Evolutionary conservation across 1,140 invertebrate species (phyloP), one percentile per base, ranked within the genome.

Genomic region (Meloidogyne chitwoodi): DNA sequence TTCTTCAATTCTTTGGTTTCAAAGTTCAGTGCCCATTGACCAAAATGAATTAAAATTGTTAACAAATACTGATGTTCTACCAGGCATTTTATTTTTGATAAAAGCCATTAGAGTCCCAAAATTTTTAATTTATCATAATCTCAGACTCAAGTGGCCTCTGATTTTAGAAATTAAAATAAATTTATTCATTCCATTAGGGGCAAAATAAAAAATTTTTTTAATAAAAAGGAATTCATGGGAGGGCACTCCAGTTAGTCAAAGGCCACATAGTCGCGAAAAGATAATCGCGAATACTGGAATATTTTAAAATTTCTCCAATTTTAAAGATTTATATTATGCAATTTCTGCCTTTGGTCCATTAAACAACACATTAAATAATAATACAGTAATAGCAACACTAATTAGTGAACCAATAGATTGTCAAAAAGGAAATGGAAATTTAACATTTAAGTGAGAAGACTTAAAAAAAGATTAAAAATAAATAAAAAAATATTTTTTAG

Each of bases 1-100:
- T 12, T 73, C 71, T 29, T 22, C 71, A 8, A n/a, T 73, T 29
- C 71, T 73, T 34, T 73, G 71, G 71, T 73, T 63, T 34, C 71
- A 48, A 34, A 73, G 71, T 73, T 73, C 71, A 38, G 22, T 73
- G 26, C 48, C 71, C 14, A 38, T 73, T 3, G 71, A 73, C 24
- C 19, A 1, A 11, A 48, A 56, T 61, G 38, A 73, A 22, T 29
- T 73, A 8, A 44, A 73, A 38, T 8, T 73, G 14, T 34, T 63
- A n/a, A 73, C 71, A 19, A 64, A 64, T 64, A 73, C 71, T 16
- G 61, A 73, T 31, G 27, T 63, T 24, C 6, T 29, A 22, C 71
- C 71, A 31, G 64, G 56, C 64, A 10, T 19, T 61, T 16, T 0
- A 16, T 16, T 31, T 22, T 2, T 67, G 4, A 4, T 8, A 38